Evolutionary conservation across 1,140 invertebrate species (phyloP), one percentile per base, ranked within the genome.

Genomic region (Megathymus violae): DNA sequence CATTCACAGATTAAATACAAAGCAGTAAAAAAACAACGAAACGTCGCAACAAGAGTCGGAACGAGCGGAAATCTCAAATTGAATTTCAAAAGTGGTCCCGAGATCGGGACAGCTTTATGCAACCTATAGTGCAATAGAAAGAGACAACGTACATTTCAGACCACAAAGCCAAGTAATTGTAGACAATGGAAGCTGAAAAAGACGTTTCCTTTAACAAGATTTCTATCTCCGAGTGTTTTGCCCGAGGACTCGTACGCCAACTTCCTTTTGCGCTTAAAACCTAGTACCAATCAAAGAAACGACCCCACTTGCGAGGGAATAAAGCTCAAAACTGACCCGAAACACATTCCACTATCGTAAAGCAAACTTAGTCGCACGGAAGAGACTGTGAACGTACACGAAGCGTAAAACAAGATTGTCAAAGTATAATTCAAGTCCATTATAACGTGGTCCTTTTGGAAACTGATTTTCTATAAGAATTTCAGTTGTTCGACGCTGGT

Each of bases 121-220:
- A 9, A 4, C 4, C 17, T 14, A 11, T 11, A 9, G 19, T 56
- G 25, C 14, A 72, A 36, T 38, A 59, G 71, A 79, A 40, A 61
- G 67, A 65, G 80, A 82, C 27, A 47, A 51, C 31, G 44, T 63
- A 78, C 67, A 51, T 63, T 69, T 69, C 67, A 67, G 63, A 81
- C 70, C 71, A 82, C 80, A 73, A 83, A 82, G 78, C 80, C 78
- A 83, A 84, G 81, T 85, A 85, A 88, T 81, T 88, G 85, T 88
- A 88, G 85, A 88, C 85, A 88, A 88, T 85, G 75, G 81, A 71
- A 76, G 74, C 85, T 88, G 82, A 82, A 85, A 88, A 88, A 88
- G 85, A 88, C 85, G 76, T 85, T 73, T 85, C 81, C 81, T 85
- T 83, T 82, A 84, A 78, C 79, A 85, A 88, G 85, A 88, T 88